Base-by-base conservation (phyloP, 2,113 vertebrate genomes). In the Diglossa brunneiventris region DNA sequence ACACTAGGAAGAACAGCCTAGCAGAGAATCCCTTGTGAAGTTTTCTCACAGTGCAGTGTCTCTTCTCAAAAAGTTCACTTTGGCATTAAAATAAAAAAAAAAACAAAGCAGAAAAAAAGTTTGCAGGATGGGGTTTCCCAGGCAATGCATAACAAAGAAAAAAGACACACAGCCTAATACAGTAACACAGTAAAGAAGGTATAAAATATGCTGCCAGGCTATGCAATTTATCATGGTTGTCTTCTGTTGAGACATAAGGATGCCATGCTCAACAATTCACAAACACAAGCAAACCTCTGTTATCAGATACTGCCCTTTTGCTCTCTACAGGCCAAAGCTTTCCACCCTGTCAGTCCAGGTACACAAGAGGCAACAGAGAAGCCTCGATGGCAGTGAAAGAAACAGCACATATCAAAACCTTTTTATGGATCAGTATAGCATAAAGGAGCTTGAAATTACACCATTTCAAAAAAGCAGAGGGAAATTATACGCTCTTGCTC, bases 391-490 rank as follows among this genome's bases (percentile, higher is more conserved):
- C n/a, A 73, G 17, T 18, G n/a, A 90, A 93, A 69, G 35, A 70
- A 93, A 50, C 7, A 80, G 46, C 18, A 55, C 11, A 47, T 37
- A 72, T 24, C 39, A 77, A 83, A 93, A 83, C 9, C 50, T 87
- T 83, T 89, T 75, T 52, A 91, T 58, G 70, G 75, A 90, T 88
- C 74, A 56, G 53, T 19, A 27, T 69, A 74, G 79, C 62, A 90
- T 75, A 94, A 95, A 86, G 10, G 53, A 24, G 33, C 73, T 84
- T 95, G 64, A 95, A 94, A 96, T 93, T 26, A 92, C 56, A 78
- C 33, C 75, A 44, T 76, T 94, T 95, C 94, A 95, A 95, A 92
- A 83, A 56, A 92, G 68, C 39, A 63, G 76, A 30, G 16, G 39
- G 27, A 92, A 95, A 90, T 93, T 81, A 86, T 15, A 89, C 15